A percentile compares a stretch with the other conserved stretches of the same genome.
phyloP scores from a whole-genome alignment of 2,888 invertebrate species.

The Tinea pellionella region DNA sequence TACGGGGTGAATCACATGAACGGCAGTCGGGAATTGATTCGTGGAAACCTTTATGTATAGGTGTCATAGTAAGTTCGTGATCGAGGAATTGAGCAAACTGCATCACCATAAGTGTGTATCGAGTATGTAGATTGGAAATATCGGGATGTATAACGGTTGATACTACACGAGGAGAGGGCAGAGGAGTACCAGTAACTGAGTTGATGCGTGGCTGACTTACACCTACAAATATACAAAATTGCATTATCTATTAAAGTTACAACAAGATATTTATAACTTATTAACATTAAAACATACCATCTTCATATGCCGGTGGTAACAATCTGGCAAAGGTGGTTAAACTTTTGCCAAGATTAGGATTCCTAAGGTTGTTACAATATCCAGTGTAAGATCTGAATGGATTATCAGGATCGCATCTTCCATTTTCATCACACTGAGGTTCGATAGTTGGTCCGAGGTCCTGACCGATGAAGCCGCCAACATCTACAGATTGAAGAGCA shows the following conservation, averaged over 20 bases:
- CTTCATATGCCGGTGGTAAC: conserved; percentile 88
- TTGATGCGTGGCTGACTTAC: conserved; percentile 82
- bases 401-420: conserved; percentile 77
- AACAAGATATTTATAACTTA: neutral
- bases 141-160: conserved; percentile 93
- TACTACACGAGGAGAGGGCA: conserved; percentile 88
- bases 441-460: conserved; percentile 73
- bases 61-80: conserved; percentile 95
- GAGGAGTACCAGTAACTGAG: conserved; percentile 78
- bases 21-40: conserved; percentile 92
- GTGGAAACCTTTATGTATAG: conserved; percentile 90
- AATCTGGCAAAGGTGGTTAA: conserved; percentile 87
- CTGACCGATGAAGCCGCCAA: conserved; percentile 75
- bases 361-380: conserved; percentile 88
- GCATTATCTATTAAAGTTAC: conserved; percentile 10
- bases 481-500: conserved; percentile 82
- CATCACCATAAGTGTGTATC: conserved; percentile 94
- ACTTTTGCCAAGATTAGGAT: conserved; percentile 85
- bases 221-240: conserved; percentile 45
- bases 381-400: conserved; percentile 84
- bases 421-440: conserved; percentile 77
- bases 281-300: conserved; percentile 65
- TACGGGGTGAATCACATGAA: conserved; percentile 86
- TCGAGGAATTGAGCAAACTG: conserved; percentile 95
- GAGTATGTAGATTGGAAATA: conserved; percentile 87